Evolutionary conservation across 2,888 invertebrate species (phyloP).

Genomic region (Pachymerium ferrugineum): DNA sequence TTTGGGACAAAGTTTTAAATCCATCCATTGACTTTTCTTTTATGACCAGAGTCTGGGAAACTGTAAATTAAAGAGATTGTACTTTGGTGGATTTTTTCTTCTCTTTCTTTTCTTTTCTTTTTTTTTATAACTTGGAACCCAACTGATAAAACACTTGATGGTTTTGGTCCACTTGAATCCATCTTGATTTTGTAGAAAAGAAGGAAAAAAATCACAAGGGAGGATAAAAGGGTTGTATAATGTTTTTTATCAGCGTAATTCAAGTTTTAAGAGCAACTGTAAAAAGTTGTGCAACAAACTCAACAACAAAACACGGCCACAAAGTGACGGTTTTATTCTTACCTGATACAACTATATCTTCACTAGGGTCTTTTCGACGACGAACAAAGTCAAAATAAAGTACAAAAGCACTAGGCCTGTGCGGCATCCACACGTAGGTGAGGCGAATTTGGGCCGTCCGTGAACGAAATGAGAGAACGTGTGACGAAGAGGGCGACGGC

Average conservation of each 20-base stretch:
- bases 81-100: no score
- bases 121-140: not conserved
- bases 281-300: not conserved
- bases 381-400: conserved; percentile 34
- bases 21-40: not conserved
- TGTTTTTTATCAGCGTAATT: conserved; percentile 9
- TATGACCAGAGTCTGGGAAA: not conserved
- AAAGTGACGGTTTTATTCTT: not conserved
- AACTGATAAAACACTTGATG: conserved; percentile 18
- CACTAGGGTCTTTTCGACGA: not conserved
- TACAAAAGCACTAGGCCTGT: conserved; percentile 36
- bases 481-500: conserved; percentile 7
- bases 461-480: conserved; percentile 36
- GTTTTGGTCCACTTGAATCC: conserved; percentile 6
- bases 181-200: not conserved
- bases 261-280: not conserved
- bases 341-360: conserved; percentile 4
- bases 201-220: not conserved
- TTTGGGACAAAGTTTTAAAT: conserved; percentile 10
- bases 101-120: not conserved
- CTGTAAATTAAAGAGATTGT: conserved; percentile 18
- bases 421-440: conserved; percentile 35
- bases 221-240: not conserved
- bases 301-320: not conserved
- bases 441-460: conserved; percentile 33